Percentiles rank a stretch among this genome's conserved stretches.
These are phyloP conservation scores for Hippasteria phrygiana DNA, from an alignment of 53 echinoderm and acorn worm genomes.

Conservation along the genomic window DNA sequence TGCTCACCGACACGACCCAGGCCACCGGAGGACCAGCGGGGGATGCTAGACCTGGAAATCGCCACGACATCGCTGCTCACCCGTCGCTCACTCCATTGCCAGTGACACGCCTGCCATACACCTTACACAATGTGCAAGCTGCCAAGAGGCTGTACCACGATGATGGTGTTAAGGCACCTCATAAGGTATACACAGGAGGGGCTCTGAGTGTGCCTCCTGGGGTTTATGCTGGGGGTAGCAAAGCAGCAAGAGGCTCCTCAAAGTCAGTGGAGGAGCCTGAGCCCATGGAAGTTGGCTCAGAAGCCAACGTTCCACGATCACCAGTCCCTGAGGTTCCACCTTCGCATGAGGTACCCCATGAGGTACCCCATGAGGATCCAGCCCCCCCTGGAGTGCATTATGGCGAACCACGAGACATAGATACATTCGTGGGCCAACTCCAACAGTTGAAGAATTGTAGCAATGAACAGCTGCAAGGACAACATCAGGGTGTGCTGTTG, in stretches of 20 bases:
- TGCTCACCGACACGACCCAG: background rate
- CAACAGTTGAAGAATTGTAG: no score
- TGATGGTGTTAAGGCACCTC: background rate
- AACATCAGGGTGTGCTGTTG: background rate
- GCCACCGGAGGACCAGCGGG: background rate
- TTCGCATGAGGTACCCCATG: background rate
- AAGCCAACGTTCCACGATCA: background rate
- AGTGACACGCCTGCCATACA: background rate
- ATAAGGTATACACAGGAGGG: background rate
- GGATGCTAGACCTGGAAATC: background rate
- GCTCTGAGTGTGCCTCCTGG: background rate
- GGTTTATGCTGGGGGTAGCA: background rate
- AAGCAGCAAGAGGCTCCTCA: background rate
- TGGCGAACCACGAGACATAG: background rate
- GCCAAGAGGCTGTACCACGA: background rate
- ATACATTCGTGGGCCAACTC: background rate
- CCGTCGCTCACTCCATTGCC: background rate
- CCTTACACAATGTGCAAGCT: background rate
- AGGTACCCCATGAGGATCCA: background rate
- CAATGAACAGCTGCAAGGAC: background rate
- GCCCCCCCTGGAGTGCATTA: background rate
- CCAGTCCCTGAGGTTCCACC: background rate
- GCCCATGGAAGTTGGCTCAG: background rate
- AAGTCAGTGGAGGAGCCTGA: background rate
- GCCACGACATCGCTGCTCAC: background rate